Percentiles rank a stretch among this genome's conserved stretches.
Conservation (phyloP, 2,797 vertebrate species). For the Coranthus polyacanthus region DNA sequence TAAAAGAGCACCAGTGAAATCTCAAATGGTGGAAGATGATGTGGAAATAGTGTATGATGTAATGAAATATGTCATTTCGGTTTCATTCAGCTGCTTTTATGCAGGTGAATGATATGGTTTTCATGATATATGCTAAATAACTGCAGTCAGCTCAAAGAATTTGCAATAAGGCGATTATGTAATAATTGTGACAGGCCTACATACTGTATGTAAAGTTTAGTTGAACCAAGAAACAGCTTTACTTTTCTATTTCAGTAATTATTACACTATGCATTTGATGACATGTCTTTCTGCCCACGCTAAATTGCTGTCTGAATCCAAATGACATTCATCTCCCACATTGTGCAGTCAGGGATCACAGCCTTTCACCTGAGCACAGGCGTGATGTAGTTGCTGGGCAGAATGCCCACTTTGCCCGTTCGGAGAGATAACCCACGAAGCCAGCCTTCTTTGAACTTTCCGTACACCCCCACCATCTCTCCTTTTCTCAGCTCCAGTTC, state of each 20-base stretch:
- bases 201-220: conserved; percentile 13
- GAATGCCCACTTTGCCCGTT: conserved; percentile 92
- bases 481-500: conserved; percentile 95
- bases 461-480: conserved; percentile 94
- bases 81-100: too few relatives aligned
- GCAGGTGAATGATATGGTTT: too few relatives aligned
- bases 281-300: conserved; percentile 23
- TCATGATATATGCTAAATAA: too few relatives aligned
- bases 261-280: conserved; percentile 17
- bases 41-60: too few relatives aligned
- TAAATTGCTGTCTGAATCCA: conserved; percentile 34
- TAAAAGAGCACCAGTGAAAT: too few relatives aligned
- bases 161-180: too few relatives aligned
- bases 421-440: conserved; percentile 92
- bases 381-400: conserved; percentile 92
- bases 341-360: conserved; percentile 22
- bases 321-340: conserved; percentile 49
- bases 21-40: too few relatives aligned
- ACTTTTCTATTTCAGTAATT: conserved; percentile 8
- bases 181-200: too few relatives aligned
- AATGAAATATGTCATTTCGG: too few relatives aligned
- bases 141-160: too few relatives aligned
- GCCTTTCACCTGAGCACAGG: conserved; percentile 92
- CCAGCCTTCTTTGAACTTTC: conserved; percentile 94
- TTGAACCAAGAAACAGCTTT: conserved; percentile 1